phyloP scores from a whole-genome alignment of 2,888 invertebrate genomes.

The Mycalesis mineus region DNA sequence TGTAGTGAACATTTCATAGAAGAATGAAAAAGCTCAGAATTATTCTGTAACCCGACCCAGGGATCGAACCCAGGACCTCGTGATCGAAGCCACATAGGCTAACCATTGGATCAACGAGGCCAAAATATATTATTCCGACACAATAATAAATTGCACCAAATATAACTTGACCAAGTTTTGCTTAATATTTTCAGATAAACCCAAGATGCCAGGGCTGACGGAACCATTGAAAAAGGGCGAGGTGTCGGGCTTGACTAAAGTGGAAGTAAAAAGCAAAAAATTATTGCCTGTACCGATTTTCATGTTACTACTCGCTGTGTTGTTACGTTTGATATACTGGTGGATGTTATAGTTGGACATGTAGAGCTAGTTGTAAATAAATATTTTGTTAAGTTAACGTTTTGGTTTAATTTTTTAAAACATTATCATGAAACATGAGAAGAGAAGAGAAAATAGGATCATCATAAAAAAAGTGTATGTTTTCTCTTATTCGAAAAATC shows the following conservation, averaged over 20 bases:
- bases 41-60: no score
- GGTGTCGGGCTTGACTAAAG: slow-evolving; percentile 67
- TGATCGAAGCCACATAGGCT: no score
- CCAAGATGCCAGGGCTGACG: slow-evolving; percentile 73
- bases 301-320: slow-evolving; percentile 58
- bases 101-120: no score
- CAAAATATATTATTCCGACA: no score
- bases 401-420: slow-evolving; percentile 16
- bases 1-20: no score
- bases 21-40: no score
- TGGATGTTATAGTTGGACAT: slow-evolving; percentile 47
- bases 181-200: slow-evolving; percentile 48
- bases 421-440: no score
- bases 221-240: slow-evolving; percentile 75
- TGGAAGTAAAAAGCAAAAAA: slow-evolving; percentile 37
- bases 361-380: slow-evolving; percentile 16
- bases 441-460: no score
- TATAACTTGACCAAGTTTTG: not conserved
- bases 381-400: slow-evolving; percentile 19
- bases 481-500: no score
- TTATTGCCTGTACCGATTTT: slow-evolving; percentile 51
- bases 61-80: no score
- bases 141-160: no score
- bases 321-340: slow-evolving; percentile 61
- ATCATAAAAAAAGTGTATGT: no score